Evolutionary conservation across 2,888 invertebrate genomes (phyloP), one percentile per base, ranked within the genome.

Genomic region (Pantelozetes paolii): DNA sequence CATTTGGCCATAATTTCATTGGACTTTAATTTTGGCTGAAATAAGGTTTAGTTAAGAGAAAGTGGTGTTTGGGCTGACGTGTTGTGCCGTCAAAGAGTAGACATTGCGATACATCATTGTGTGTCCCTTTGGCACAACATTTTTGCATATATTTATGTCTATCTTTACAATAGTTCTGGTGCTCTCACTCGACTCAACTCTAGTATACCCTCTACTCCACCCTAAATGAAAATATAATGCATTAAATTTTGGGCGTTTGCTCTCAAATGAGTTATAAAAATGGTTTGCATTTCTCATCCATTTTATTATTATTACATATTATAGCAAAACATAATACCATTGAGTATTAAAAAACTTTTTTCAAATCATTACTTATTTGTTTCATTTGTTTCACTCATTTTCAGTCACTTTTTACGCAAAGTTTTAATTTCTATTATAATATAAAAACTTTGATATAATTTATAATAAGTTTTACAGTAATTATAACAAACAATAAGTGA

Each of bases 191-290:
- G 11, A 54, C 23, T 23, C 54, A 23, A 54, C 23, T 20, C 20
- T 69, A 69, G 45, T 69, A 42, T 45, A 69, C 69, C 69, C n/a
- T n/a, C 26, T 69, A 69, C 69, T 69, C 69, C 69, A 69, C 69
- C 69, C 69, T 45, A 36, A 69, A 69, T 69, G 45, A 69, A 69
- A 69, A 69, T 69, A 45, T 69, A 69, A 69, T 69, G 69, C 69
- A 69, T 69, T 69, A 69, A 69, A 69, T 69, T 36, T 69, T 69
- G 69, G 69, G 69, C 69, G 69, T 69, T 69, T 69, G 42, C 69
- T 69, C 42, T 26, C 45, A 23, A 64, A 64, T 64, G 64, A 36
- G 40, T 36, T 36, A 64, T 23, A 40, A 57, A 64, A 36, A 64
- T 64, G 36, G 62, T 64, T 20, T 40, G 32, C 28, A 15, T 36